Evolutionary conservation across 2,888 invertebrate genomes (phyloP), one percentile per base, ranked within the genome.

Genomic region (Anorthoa munda): DNA sequence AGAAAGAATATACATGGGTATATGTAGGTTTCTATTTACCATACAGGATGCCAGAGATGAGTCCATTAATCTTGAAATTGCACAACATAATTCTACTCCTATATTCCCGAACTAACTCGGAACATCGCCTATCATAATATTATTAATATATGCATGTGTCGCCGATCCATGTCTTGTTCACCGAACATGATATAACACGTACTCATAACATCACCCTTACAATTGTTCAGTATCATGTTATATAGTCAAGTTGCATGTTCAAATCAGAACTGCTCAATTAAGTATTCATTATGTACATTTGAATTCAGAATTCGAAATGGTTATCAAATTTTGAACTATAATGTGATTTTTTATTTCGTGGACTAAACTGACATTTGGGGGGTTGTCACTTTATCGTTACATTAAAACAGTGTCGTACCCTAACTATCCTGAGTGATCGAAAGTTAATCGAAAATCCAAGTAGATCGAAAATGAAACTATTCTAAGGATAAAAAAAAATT

Each of bases 251-350:
- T 71, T 75, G 58, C 75, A 75, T 66, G 69, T 64, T 79, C 4
- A 63, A 66, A 81, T 83, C 60, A 80, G 65, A 55, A 76, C 45
- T 48, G 17, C 66, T 67, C 66, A 68, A 81, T 84, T 71, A 81
- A 58, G 68, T 77, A 81, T 82, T 68, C 48, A 81, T 71, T 71
- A 71, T 17, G 21, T 39, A 39, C 39, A 39, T 39, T 39, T 39
- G 9, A 39, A 39, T 39, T 39, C 39, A 39, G 39, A 39, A 39
- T 39, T 39, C 9, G 9, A 9, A 1, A 9, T 39, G 9, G 39
- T 39, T 39, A 39, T 39, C 39, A 39, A 39, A 39, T 39, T 39
- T 39, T 39, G 39, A 9, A 39, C 39, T 39, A 39, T n/a, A n/a
- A n/a, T n/a, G n/a, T n/a, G n/a, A n/a, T n/a, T n/a, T n/a, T n/a